A percentile compares a stretch with the other conserved stretches of the same genome.
These are phyloP conservation scores for Odontocerum albicorne DNA, from an alignment of 2,888 invertebrate species.

Conservation along the genomic window DNA sequence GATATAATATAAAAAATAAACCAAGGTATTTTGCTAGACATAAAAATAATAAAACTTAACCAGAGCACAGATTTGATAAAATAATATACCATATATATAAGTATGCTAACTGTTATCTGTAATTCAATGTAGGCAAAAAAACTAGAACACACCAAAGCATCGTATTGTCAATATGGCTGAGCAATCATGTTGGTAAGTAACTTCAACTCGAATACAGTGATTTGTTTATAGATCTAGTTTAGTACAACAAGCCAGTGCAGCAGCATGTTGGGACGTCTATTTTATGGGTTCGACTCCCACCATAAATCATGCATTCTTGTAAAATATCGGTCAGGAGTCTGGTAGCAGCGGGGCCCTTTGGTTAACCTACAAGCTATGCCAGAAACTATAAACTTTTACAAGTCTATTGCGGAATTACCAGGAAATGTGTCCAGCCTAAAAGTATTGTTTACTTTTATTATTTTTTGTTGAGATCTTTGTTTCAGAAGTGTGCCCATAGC, in stretches of 20 bases:
- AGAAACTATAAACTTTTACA: slow-evolving; percentile 7
- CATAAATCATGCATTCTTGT: slow-evolving; percentile 33
- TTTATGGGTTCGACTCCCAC: slow-evolving; percentile 24
- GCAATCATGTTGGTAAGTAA: too few species aligned
- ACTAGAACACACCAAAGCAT: too few species aligned
- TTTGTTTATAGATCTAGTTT: too few species aligned
- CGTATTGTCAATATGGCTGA: too few species aligned
- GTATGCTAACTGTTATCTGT: too few species aligned
- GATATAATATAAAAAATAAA: too few species aligned
- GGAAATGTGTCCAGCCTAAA: slow-evolving; percentile 3
- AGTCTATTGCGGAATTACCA: background rate
- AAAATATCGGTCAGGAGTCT: slow-evolving; percentile 33
- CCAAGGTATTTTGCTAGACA: too few species aligned
- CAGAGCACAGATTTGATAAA: too few species aligned
- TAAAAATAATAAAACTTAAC: too few species aligned
- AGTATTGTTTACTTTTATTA: background rate
- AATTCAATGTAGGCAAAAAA: too few species aligned
- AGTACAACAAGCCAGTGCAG: slow-evolving; percentile 19
- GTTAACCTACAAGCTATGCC: slow-evolving; percentile 21
- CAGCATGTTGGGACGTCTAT: slow-evolving; percentile 19
- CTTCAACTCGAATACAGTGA: too few species aligned
- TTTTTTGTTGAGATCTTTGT: slow-evolving; percentile 10
- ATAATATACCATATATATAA: too few species aligned
- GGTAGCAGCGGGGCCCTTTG: slow-evolving; percentile 21
- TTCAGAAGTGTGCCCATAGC: slow-evolving; percentile 17